phyloP scores from a whole-genome alignment of 1,140 invertebrate genomes.

The Neodiprion lecontei region DNA sequence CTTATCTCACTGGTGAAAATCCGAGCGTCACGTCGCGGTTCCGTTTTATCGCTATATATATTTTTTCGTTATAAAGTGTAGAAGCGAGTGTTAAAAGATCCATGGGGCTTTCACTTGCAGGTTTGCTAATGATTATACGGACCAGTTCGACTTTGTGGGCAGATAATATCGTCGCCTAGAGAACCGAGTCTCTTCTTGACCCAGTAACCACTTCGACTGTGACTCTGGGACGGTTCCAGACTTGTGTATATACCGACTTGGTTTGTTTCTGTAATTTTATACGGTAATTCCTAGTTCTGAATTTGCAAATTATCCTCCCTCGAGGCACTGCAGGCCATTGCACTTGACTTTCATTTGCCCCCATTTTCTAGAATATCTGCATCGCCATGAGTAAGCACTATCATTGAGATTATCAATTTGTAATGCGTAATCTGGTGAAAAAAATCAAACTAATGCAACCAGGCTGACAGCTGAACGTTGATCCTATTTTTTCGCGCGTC shows the following conservation, averaged over 20 bases:
- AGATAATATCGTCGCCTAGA: conserved; percentile 45
- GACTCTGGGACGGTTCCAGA: conserved; percentile 38
- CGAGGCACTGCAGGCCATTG: background rate
- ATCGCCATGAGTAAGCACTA: no score
- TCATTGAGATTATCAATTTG: no score
- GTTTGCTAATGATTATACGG: conserved; percentile 30
- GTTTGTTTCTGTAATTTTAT: conserved; percentile 31
- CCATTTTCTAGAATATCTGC: background rate
- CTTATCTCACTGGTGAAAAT: no score
- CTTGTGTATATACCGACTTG: conserved; percentile 35
- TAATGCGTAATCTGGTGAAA: no score
- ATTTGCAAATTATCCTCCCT: background rate
- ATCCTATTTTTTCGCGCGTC: no score
- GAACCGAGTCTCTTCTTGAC: conserved; percentile 43
- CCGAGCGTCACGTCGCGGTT: no score
- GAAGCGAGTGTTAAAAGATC: no score
- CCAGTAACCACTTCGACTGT: conserved; percentile 49
- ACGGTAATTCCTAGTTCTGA: background rate
- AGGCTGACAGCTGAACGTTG: no score
- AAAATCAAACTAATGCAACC: no score
- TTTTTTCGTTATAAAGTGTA: no score
- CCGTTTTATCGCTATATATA: no score
- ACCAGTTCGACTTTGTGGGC: conserved; percentile 25
- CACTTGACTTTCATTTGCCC: background rate
- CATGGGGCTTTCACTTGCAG: conserved; percentile 43